These are phyloP conservation scores for Peromyscus leucopus DNA, from an alignment of 2,113 vertebrate species.

Conservation along the genomic window DNA sequence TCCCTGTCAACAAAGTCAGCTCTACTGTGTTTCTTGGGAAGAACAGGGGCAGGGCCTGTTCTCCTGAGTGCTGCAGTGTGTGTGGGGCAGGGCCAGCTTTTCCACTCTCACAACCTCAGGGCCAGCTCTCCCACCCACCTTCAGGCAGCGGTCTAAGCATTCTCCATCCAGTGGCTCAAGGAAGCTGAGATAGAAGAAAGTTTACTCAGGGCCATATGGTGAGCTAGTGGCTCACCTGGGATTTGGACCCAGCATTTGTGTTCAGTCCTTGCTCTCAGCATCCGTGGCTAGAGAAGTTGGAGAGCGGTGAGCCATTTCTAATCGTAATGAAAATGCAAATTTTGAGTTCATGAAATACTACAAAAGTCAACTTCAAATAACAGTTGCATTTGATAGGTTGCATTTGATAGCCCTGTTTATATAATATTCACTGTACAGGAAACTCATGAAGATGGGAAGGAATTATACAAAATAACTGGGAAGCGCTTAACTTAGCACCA, in stretches of 20 bases:
- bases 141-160: not conserved
- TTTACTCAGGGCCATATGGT: not conserved
- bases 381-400: not conserved
- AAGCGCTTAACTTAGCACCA: not conserved
- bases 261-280: not conserved
- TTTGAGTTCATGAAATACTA: not conserved
- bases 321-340: not conserved
- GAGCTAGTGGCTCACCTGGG: not conserved
- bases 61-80: too few relatives aligned
- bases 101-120: too few relatives aligned
- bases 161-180: not conserved
- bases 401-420: not conserved
- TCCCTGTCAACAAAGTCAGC: too few relatives aligned
- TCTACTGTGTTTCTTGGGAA: too few relatives aligned
- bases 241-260: not conserved
- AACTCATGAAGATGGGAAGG: not conserved
- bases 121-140: too few relatives aligned
- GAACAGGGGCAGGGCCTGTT: too few relatives aligned
- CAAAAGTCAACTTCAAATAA: not conserved
- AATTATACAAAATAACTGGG: not conserved
- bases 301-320: not conserved
- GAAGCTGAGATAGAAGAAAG: constrained; percentile 3
- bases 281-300: not conserved
- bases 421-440: not conserved
- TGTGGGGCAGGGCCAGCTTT: too few relatives aligned